These are phyloP conservation scores for Schlechtendalia chinensis DNA, from an alignment of 1,140 invertebrate species.

Conservation along the genomic window DNA sequence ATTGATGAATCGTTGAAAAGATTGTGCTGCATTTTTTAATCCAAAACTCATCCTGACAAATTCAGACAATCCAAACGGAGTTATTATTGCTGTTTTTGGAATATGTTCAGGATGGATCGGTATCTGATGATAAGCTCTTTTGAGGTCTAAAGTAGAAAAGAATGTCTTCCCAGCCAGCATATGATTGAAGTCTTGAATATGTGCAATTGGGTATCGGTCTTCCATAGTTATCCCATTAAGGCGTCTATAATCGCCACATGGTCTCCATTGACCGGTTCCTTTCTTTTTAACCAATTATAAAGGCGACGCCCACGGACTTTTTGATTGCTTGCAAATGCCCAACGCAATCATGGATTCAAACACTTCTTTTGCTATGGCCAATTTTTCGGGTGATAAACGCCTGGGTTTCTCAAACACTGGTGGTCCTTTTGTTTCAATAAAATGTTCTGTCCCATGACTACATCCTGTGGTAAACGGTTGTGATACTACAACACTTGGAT, in stretches of 20 bases:
- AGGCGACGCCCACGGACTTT: constrained; percentile 57
- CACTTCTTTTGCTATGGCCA: no score
- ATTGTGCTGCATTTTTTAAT: constrained; percentile 57
- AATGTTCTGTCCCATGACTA: not conserved
- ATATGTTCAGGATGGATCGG: constrained; percentile 53
- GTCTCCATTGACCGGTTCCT: constrained; percentile 55
- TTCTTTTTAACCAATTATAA: constrained; percentile 59
- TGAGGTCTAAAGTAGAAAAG: constrained; percentile 59
- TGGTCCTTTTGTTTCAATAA: constrained; percentile 52
- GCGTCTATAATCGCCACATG: constrained; percentile 58
- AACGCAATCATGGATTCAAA: no score
- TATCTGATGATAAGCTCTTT: constrained; percentile 59
- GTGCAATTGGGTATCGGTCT: constrained; percentile 57
- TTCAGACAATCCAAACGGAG: constrained; percentile 56
- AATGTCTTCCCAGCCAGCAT: constrained; percentile 55
- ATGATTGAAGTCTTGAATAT: constrained; percentile 55
- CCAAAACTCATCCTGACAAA: constrained; percentile 57
- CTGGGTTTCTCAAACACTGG: constrained; percentile 53
- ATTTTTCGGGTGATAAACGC: no score
- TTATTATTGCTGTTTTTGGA: constrained; percentile 56
- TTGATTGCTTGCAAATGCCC: constrained; percentile 42
- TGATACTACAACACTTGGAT: not conserved
- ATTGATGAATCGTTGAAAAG: constrained; percentile 58
- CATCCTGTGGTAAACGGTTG: no score
- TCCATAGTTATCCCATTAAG: constrained; percentile 55